A percentile compares a stretch with the other conserved stretches of the same genome.
Evolutionary conservation across 2,113 vertebrate species (phyloP).

Genomic region (Romanogobio albipinnatus): DNA sequence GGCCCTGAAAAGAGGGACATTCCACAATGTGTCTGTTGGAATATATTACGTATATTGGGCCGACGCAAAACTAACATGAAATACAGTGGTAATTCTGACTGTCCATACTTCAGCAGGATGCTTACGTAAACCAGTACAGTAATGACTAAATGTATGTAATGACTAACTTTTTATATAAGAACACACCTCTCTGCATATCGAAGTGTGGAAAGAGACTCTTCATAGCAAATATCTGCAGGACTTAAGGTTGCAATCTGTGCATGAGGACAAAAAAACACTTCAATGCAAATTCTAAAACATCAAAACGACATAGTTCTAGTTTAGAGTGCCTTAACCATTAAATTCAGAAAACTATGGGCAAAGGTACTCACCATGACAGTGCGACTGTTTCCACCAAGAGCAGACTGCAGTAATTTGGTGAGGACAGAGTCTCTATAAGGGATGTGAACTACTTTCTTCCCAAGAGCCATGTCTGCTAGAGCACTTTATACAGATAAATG

Average conservation of each 20-base stretch:
- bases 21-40: not conserved
- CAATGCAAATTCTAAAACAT: not conserved
- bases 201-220: slow-evolving; percentile 85
- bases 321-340: not conserved
- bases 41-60: not conserved
- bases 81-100: too few relatives aligned
- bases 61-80: not conserved
- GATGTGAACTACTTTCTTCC: slow-evolving; percentile 81
- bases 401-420: slow-evolving; percentile 87
- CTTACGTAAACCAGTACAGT: not conserved
- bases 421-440: slow-evolving; percentile 88
- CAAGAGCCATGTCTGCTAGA: slow-evolving; percentile 81
- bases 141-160: not conserved
- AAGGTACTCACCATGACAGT: slow-evolving; percentile 78
- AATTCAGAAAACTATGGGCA: not conserved
- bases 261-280: slow-evolving; percentile 24
- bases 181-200: slow-evolving; percentile 84
- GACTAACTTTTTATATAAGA: not conserved
- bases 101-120: too few relatives aligned
- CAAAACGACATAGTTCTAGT: not conserved
- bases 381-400: slow-evolving; percentile 87
- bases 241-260: slow-evolving; percentile 84
- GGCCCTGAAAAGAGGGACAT: slow-evolving; percentile 69
- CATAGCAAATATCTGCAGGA: slow-evolving; percentile 87
- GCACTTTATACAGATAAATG: slow-evolving; percentile 66